Percentiles rank a stretch among this genome's conserved stretches.
Evolutionary conservation across 2,113 vertebrate species (phyloP).

Genomic region (Phylloscopus trochiloides): DNA sequence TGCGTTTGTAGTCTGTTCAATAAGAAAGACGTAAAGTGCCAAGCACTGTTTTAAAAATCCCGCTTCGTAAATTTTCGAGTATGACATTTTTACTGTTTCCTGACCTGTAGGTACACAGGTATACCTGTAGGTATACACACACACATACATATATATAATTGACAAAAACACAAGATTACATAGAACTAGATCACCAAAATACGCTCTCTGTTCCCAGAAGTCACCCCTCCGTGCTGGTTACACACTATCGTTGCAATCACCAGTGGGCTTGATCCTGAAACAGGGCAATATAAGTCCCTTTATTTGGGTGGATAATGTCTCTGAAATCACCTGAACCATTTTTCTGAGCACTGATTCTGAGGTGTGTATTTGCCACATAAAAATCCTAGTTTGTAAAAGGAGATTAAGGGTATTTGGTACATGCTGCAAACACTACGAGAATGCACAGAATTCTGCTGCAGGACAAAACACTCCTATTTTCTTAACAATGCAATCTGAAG

Average conservation of each 20-base stretch:
- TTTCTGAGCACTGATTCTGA: background rate
- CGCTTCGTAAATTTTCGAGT: background rate
- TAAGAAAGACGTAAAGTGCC: background rate
- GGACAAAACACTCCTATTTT: background rate
- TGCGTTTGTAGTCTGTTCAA: background rate
- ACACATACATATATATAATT: background rate
- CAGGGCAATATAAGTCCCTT: background rate
- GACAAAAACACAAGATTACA: rapidly evolving
- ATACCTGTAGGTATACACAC: background rate
- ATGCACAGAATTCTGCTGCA: background rate
- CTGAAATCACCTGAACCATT: background rate
- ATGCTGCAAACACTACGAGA: background rate
- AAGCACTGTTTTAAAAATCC: background rate
- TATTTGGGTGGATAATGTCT: rapidly evolving
- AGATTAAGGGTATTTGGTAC: background rate
- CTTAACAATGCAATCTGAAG: background rate
- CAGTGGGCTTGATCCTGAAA: background rate
- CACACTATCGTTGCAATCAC: background rate
- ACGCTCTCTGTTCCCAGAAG: background rate
- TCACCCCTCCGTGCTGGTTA: background rate
- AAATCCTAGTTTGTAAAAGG: background rate
- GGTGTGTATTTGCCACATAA: background rate
- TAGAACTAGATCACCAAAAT: background rate
- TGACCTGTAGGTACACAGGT: background rate
- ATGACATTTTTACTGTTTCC: background rate